Conservation (phyloP, 2,797 vertebrate genomes). For the Capromys pilorides region DNA sequence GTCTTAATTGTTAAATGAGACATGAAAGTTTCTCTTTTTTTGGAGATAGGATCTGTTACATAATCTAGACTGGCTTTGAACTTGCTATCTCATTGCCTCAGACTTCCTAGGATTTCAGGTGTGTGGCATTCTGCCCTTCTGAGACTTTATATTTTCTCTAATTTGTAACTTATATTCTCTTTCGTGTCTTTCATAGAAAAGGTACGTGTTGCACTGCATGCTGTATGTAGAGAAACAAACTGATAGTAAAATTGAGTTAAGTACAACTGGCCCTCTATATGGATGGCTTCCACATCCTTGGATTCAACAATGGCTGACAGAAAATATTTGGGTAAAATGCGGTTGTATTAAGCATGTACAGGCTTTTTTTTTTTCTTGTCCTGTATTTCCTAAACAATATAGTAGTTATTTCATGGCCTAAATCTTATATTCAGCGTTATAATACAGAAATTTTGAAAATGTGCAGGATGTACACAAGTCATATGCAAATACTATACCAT, state of each 20-base stretch:
- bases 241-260: constrained; percentile 20
- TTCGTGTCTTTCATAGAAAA: background rate
- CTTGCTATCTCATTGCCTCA: background rate
- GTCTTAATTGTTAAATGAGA: background rate
- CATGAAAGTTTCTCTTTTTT: background rate
- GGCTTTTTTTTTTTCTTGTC: background rate
- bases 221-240: background rate
- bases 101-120: background rate
- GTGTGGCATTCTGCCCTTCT: background rate
- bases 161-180: background rate
- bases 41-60: background rate
- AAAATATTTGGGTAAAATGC: background rate
- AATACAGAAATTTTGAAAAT: background rate
- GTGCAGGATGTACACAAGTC: background rate
- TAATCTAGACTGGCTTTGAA: background rate
- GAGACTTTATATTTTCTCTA: background rate
- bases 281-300: background rate
- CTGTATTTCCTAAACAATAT: background rate
- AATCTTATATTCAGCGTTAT: background rate
- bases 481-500: background rate
- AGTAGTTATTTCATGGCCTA: background rate
- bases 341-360: background rate
- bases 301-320: background rate
- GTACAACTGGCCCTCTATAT: background rate
- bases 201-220: background rate